A percentile compares a stretch with the other conserved stretches of the same genome.
These are phyloP conservation scores for Catocala nupta DNA, from an alignment of 2,888 invertebrate genomes.

Conservation along the genomic window DNA sequence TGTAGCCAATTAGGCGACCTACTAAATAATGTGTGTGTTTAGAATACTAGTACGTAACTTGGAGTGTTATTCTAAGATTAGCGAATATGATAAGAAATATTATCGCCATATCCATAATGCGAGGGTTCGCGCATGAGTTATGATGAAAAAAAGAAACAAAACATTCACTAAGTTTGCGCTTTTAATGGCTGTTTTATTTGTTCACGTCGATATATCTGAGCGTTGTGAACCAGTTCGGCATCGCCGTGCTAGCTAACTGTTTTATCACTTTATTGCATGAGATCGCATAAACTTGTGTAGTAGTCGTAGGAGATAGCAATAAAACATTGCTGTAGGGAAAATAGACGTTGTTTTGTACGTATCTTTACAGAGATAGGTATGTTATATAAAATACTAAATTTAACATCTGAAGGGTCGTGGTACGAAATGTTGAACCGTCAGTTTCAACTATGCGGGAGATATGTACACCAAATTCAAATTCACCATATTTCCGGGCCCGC, in stretches of 20 bases:
- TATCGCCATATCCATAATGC: slow-evolving; percentile 57
- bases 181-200: slow-evolving; percentile 84
- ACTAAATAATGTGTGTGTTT: background rate
- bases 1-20: too few species aligned
- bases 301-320: slow-evolving; percentile 65
- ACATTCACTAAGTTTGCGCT: slow-evolving; percentile 78
- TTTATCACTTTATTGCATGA: slow-evolving; percentile 87
- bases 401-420: slow-evolving; percentile 36
- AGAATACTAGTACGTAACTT: slow-evolving; percentile 19
- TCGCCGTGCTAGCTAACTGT: slow-evolving; percentile 81
- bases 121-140: slow-evolving; percentile 57
- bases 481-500: slow-evolving; percentile 8
- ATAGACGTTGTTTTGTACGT: slow-evolving; percentile 54
- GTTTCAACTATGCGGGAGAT: slow-evolving; percentile 28
- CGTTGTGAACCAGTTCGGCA: slow-evolving; percentile 64
- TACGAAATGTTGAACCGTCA: slow-evolving; percentile 28
- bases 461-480: slow-evolving; percentile 31
- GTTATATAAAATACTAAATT: slow-evolving; percentile 24
- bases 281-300: slow-evolving; percentile 79
- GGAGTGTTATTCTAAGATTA: slow-evolving; percentile 49
- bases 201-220: slow-evolving; percentile 80
- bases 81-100: slow-evolving; percentile 55
- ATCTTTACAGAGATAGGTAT: slow-evolving; percentile 16
- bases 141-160: slow-evolving; percentile 77
- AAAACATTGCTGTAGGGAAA: slow-evolving; percentile 76